phyloP scores from a whole-genome alignment of 2,888 invertebrate species.

The Brachypalpus laphriformis region DNA sequence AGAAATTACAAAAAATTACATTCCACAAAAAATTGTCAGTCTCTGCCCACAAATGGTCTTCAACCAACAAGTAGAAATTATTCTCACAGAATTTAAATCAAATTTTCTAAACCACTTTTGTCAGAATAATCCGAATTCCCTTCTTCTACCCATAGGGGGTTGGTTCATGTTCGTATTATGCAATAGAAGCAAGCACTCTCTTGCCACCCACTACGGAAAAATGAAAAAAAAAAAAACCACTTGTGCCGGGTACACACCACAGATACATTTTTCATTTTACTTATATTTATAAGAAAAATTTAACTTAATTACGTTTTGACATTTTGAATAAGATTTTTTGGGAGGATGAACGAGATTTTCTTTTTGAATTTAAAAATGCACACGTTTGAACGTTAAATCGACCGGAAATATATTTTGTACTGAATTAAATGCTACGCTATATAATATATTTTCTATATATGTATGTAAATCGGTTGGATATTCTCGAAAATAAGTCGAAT shows the following conservation, averaged over 20 bases:
- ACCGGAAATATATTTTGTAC: constrained; percentile 66
- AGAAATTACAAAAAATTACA: neutral
- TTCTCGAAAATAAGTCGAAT: constrained; percentile 40
- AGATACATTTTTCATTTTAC: constrained; percentile 1
- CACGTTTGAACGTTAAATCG: constrained; percentile 36
- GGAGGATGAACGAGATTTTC: constrained; percentile 4
- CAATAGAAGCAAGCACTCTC: constrained; percentile 30
- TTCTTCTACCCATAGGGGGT: neutral
- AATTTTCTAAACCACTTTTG: neutral
- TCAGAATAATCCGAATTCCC: neutral
- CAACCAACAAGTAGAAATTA: neutral
- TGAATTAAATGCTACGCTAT: constrained; percentile 54
- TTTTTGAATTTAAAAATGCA: constrained; percentile 50
- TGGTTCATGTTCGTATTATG: constrained; percentile 41
- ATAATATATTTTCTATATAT: constrained; percentile 3
- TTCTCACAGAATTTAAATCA: neutral
- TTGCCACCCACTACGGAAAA: constrained; percentile 27
- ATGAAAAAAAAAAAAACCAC: constrained; percentile 22
- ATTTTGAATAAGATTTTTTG: constrained; percentile 33
- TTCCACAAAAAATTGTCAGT: neutral
- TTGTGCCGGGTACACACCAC: constrained; percentile 42
- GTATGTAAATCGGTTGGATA: constrained; percentile 12
- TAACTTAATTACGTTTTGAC: constrained; percentile 55
- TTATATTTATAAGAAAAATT: constrained; percentile 12
- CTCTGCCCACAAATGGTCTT: neutral